Evolutionary conservation across 2,888 invertebrate genomes (phyloP), one percentile per base, ranked within the genome.

Genomic region (Acleris sparsana): DNA sequence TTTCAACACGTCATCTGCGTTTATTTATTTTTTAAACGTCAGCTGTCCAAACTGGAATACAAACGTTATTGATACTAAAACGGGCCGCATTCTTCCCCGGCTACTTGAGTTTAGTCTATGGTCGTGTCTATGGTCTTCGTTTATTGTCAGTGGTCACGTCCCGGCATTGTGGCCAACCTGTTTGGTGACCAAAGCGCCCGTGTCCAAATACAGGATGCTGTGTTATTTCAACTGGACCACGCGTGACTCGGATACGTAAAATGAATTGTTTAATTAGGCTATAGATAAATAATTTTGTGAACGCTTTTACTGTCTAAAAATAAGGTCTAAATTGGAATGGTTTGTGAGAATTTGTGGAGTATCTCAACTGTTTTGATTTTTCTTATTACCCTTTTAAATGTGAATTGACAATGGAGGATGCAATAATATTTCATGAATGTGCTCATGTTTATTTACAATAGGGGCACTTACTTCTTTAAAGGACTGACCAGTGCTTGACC

Each of bases 151-250:
- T 39, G 39, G 89, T 92, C 92, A 92, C 92, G 92, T 90, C 75
- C 80, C 72, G 71, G 72, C 73, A 81, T 85, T 86, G 83, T 72
- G 55, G 69, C 67, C 46, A 70, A 75, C 73, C 75, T 74, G 80
- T 83, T 80, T 79, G 57, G 75, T 68, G 72, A 73, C 76, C 77
- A 75, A 79, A 80, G 78, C 78, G 79, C 80, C 80, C 76, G 74
- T 75, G 77, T 80, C 78, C 80, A 78, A 81, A 78, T 84, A 85
- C 75, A 83, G 75, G 89, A 90, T 89, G 89, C 92, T 92, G 72
- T 91, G 90, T 92, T 91, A 80, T 88, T 88, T 75, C 90, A 91
- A 89, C 90, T 91, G 92, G 89, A 84, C 86, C 79, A 80, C 75
- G 82, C 86, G 84, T 86, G 87, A 82, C 78, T 76, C 66, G 63